Percentiles rank a stretch among this genome's conserved stretches.
Conservation (phyloP, 2,888 invertebrate species). For the Tenthredo distinguenda region DNA sequence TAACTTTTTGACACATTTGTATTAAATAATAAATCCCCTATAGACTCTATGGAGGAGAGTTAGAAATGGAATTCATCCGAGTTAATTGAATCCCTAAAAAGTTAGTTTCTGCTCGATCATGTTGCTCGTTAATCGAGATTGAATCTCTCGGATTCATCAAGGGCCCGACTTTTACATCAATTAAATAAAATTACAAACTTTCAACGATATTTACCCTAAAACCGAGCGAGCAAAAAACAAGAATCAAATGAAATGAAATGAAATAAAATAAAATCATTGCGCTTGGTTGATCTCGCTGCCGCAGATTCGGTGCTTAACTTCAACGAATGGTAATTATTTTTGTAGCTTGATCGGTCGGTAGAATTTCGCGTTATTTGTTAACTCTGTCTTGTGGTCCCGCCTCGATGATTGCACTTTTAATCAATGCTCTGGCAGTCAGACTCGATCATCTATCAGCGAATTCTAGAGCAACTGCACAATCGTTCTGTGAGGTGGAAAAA, state of each 20-base stretch:
- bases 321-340: neutral
- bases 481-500: conserved; percentile 34
- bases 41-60: neutral
- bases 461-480: conserved; percentile 4
- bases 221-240: neutral
- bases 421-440: conserved; percentile 63
- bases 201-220: neutral
- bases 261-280: neutral
- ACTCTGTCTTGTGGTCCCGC: conserved; percentile 66
- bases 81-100: conserved; percentile 18
- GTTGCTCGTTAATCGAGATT: conserved; percentile 15
- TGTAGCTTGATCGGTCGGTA: neutral
- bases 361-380: conserved; percentile 55
- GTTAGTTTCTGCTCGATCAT: conserved; percentile 31
- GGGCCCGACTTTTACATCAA: neutral
- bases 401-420: conserved; percentile 69
- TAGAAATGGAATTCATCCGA: neutral
- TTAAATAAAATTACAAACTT: neutral
- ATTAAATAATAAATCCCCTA: conserved; percentile 2
- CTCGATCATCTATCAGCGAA: conserved; percentile 63
- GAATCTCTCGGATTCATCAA: neutral
- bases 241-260: neutral
- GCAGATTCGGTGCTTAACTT: neutral
- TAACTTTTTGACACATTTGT: conserved; percentile 35
- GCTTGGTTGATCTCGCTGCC: too few relatives aligned